Conservation (phyloP, 2,888 invertebrate genomes). For the Tanytarsus gracilentus region DNA sequence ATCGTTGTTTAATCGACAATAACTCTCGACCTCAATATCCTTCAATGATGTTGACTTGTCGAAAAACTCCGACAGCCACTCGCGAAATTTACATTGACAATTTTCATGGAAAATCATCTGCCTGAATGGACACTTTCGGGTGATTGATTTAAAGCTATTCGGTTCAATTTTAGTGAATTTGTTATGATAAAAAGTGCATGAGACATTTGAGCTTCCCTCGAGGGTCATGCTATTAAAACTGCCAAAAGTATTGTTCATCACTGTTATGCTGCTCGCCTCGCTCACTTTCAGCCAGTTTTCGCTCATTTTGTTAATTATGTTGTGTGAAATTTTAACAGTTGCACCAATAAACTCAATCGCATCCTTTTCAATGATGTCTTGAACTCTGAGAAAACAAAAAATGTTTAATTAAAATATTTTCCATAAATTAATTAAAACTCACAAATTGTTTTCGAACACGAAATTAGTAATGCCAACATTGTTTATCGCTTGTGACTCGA, state of each 20-base stretch:
- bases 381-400: slow-evolving; percentile 35
- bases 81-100: slow-evolving; percentile 37
- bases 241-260: slow-evolving; percentile 38
- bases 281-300: slow-evolving; percentile 38
- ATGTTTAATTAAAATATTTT: neutral
- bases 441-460: slow-evolving; percentile 28
- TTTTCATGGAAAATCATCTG: slow-evolving; percentile 36
- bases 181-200: slow-evolving; percentile 39
- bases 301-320: slow-evolving; percentile 36
- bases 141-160: slow-evolving; percentile 38
- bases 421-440: neutral
- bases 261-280: slow-evolving; percentile 36
- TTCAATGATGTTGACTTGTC: neutral
- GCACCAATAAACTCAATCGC: slow-evolving; percentile 39
- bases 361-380: slow-evolving; percentile 36
- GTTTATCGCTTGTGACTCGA: slow-evolving; percentile 40
- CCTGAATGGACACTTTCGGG: slow-evolving; percentile 36
- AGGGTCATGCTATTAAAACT: slow-evolving; percentile 36
- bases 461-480: slow-evolving; percentile 38
- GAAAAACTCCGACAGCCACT: slow-evolving; percentile 37
- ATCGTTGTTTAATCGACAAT: slow-evolving; percentile 36
- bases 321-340: slow-evolving; percentile 36
- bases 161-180: slow-evolving; percentile 36
- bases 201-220: slow-evolving; percentile 33
- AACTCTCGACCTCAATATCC: slow-evolving; percentile 38